Evolutionary conservation across 2,888 invertebrate genomes (phyloP).

Genomic region (Rhingia campestris): DNA sequence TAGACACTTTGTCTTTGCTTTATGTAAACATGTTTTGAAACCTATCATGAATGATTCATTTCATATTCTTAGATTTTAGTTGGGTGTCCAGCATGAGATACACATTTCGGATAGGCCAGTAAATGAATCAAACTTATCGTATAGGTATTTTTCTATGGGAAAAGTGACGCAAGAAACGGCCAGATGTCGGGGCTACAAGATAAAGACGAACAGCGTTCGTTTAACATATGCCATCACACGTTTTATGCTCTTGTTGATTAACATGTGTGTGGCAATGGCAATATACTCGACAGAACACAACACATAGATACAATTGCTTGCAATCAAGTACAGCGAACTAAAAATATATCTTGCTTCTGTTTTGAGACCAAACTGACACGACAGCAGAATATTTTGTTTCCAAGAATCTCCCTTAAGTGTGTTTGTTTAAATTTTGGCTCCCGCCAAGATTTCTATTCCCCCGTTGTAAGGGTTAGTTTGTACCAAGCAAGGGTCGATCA

Average conservation of each 20-base stretch:
- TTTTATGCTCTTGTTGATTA: neutral
- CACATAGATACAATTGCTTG: too few species aligned
- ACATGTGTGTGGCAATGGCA: neutral
- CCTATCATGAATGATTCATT: neutral
- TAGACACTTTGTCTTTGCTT: neutral
- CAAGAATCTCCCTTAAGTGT: neutral
- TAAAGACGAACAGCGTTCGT: too few species aligned
- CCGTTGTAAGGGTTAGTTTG: too few species aligned
- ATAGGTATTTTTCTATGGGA: neutral
- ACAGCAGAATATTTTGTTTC: neutral
- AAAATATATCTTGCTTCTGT: conserved; percentile 1
- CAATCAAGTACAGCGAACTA: neutral
- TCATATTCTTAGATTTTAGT: neutral
- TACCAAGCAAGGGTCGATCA: too few species aligned
- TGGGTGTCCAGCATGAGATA: neutral
- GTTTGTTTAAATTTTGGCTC: too few species aligned
- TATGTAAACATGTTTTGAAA: neutral
- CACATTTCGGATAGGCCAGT: too few species aligned
- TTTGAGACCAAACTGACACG: neutral
- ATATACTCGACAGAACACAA: neutral
- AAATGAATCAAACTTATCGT: too few species aligned
- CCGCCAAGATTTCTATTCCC: too few species aligned
- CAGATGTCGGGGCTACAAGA: neutral
- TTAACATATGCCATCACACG: neutral
- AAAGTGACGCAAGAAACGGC: neutral